These are phyloP conservation scores for Bujurquina vittata DNA, from an alignment of 2,113 vertebrate genomes.

Conservation along the genomic window DNA sequence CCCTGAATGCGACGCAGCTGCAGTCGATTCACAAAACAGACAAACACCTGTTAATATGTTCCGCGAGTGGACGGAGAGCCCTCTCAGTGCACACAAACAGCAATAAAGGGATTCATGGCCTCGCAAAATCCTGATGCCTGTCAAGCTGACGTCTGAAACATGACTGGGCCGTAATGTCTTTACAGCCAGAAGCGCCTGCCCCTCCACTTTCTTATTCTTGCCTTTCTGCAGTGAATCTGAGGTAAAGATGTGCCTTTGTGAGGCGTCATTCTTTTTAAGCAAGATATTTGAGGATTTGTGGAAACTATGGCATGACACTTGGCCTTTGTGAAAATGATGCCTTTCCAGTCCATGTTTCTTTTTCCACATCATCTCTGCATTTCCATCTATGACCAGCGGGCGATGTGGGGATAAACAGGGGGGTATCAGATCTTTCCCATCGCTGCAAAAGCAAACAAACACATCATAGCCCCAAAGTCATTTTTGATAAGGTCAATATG, in stretches of 20 bases:
- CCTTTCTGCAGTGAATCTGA: constrained; percentile 3
- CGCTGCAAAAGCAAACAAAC: constrained; percentile 42
- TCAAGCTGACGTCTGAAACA: constrained; percentile 55
- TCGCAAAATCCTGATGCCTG: constrained; percentile 47
- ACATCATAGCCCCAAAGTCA: background rate
- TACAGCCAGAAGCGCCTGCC: constrained; percentile 11
- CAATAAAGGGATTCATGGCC: constrained; percentile 69
- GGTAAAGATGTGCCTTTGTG: accelerated
- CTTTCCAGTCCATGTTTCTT: background rate
- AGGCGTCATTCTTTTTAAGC: accelerated
- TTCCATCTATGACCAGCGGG: background rate
- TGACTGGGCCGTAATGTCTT: constrained; percentile 38
- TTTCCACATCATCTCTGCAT: background rate
- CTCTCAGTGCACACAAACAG: constrained; percentile 59
- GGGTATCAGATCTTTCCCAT: constrained; percentile 32
- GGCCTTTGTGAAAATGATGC: background rate
- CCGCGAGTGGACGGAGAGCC: constrained; percentile 32
- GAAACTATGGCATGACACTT: background rate
- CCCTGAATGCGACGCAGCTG: constrained; percentile 63
- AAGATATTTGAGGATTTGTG: accelerated
- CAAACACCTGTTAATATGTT: constrained; percentile 75
- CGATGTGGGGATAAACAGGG: background rate
- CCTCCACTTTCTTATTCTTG: constrained; percentile 26
- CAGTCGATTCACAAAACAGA: constrained; percentile 72
- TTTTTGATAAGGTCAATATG: background rate